Percentiles rank a stretch among this genome's conserved stretches.
These are phyloP conservation scores for Parapristionchus giblindavisi DNA, from an alignment of 2,888 invertebrate genomes.

Conservation along the genomic window DNA sequence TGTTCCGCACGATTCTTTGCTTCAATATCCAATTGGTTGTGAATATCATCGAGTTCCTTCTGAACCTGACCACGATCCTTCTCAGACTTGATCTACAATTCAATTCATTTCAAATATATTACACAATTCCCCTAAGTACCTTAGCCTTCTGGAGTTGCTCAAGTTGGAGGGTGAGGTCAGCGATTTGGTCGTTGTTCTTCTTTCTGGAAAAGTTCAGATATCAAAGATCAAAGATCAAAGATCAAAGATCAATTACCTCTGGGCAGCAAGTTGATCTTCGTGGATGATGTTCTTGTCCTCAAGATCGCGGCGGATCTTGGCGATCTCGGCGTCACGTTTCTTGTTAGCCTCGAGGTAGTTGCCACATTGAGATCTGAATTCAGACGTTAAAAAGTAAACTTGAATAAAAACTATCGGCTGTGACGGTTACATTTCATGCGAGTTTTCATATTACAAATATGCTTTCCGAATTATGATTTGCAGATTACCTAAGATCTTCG, in stretches of 20 bases:
- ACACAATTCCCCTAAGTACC: conserved; percentile 74
- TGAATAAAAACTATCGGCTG: too few species aligned
- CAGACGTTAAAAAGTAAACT: neutral
- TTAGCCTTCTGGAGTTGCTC: conserved; percentile 99
- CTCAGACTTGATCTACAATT: conserved; percentile 76
- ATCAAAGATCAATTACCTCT: too few species aligned
- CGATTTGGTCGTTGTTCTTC: conserved; percentile 99
- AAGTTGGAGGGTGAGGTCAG: conserved; percentile 99
- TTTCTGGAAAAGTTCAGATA: conserved; percentile 95
- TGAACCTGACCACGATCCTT: conserved; percentile 72
- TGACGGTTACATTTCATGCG: neutral
- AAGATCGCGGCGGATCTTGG: conserved; percentile 95
- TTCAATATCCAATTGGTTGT: conserved; percentile 61
- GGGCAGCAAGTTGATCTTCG: conserved; percentile 75
- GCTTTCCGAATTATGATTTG: neutral
- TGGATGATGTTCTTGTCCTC: conserved; percentile 96
- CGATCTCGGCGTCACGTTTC: conserved; percentile 98
- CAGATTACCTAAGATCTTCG: conserved; percentile 74
- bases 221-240: too few species aligned
- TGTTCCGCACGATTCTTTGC: conserved; percentile 61
- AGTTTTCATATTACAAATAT: neutral
- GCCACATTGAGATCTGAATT: conserved; percentile 21
- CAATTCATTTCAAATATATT: neutral
- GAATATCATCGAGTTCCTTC: conserved; percentile 41
- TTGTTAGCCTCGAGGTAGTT: conserved; percentile 89